Conservation (phyloP, 2,888 invertebrate species). For the Phyllotreta striolata region DNA sequence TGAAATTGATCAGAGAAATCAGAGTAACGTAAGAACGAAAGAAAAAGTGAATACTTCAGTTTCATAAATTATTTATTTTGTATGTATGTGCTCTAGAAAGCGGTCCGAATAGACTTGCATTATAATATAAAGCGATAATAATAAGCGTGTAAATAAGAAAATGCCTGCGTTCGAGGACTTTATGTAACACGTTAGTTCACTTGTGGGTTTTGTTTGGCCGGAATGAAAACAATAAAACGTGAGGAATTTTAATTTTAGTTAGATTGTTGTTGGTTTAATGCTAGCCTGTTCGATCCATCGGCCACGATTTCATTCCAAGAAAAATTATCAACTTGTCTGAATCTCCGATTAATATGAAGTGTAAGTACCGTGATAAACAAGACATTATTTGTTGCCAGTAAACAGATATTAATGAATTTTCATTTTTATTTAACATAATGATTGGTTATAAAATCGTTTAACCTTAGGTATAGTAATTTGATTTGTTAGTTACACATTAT, state of each 20-base stretch:
- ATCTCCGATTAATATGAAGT: not conserved
- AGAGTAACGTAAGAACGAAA: conserved; percentile 20
- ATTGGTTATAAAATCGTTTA: no score
- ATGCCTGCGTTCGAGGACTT: conserved; percentile 15
- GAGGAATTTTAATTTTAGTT: conserved; percentile 15
- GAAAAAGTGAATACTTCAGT: conserved; percentile 17
- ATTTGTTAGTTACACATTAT: no score
- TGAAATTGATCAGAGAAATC: conserved; percentile 23
- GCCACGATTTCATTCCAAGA: conserved; percentile 1
- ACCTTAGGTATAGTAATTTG: no score
- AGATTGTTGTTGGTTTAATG: not conserved
- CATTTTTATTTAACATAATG: no score
- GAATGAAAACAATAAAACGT: conserved; percentile 18
- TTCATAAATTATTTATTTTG: conserved; percentile 23
- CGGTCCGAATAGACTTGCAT: conserved; percentile 21
- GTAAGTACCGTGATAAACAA: no score
- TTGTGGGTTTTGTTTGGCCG: conserved; percentile 6
- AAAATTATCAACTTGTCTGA: not conserved
- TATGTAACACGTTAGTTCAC: conserved; percentile 14
- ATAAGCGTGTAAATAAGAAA: conserved; percentile 22
- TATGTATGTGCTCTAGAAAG: conserved; percentile 29
- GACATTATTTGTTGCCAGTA: no score
- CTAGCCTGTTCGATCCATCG: not conserved
- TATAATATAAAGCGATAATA: conserved; percentile 20
- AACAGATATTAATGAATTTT: no score